A percentile compares a stretch with the other conserved stretches of the same genome.
Conservation (phyloP, 2,888 invertebrate species). For the Stenurella melanura region DNA sequence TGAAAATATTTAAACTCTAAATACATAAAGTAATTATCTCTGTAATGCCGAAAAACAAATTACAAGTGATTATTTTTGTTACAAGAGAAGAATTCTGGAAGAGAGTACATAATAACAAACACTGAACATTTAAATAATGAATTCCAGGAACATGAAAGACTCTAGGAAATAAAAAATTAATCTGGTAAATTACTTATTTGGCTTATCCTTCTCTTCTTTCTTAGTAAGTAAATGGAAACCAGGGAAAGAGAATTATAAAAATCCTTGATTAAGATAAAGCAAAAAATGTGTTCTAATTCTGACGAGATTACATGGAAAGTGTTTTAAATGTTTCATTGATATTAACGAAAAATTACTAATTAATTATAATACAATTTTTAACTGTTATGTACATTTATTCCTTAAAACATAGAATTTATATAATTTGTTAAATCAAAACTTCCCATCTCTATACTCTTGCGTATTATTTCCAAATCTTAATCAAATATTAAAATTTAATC, state of each 20-base stretch:
- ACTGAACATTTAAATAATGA: background rate
- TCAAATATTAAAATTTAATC: no score
- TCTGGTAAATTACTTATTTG: slow-evolving; percentile 17
- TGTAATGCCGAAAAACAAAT: slow-evolving; percentile 42
- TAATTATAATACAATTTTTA: background rate
- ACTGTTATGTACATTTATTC: background rate
- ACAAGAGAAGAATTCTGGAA: background rate
- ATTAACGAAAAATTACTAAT: background rate
- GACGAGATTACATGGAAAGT: background rate
- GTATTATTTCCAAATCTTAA: no score
- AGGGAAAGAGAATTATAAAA: background rate
- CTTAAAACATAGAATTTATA: no score
- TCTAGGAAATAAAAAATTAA: slow-evolving; percentile 18
- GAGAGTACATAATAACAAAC: background rate
- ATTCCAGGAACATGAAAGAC: slow-evolving; percentile 4
- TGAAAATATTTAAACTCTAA: no score
- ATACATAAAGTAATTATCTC: no score
- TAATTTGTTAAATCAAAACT: no score
- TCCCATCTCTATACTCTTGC: no score
- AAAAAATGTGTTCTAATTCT: background rate
- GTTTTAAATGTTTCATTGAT: background rate
- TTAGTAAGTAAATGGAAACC: background rate
- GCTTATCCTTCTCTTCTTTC: slow-evolving; percentile 15
- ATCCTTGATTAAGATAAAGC: background rate
- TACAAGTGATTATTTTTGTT: background rate